These are phyloP conservation scores for Musca domestica DNA, from an alignment of 1,140 invertebrate species.

Conservation along the genomic window DNA sequence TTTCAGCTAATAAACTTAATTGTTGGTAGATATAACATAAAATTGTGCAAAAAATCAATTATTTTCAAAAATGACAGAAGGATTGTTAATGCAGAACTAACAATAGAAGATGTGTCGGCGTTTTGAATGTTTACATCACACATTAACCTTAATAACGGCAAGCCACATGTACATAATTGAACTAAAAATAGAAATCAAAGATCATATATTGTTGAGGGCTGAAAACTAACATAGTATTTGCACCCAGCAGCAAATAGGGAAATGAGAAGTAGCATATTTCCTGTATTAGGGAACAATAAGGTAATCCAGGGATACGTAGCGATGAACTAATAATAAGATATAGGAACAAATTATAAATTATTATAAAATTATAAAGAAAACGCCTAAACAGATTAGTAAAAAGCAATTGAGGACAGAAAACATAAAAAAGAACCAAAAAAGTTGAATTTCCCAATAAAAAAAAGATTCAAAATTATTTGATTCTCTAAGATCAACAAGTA, in stretches of 20 bases:
- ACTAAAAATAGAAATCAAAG: neutral
- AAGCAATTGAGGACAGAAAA: neutral
- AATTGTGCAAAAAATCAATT: no score
- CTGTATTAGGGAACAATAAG: neutral
- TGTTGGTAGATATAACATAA: no score
- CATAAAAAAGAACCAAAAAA: neutral
- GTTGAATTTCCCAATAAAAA: neutral
- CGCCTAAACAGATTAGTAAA: neutral
- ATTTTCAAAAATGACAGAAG: no score
- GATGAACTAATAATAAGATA: neutral
- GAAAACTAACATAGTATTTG: neutral
- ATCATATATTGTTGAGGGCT: neutral
- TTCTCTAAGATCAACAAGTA: no score
- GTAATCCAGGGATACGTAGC: neutral
- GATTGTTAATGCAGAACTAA: no score
- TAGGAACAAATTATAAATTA: neutral
- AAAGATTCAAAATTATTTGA: neutral
- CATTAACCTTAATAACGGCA: no score
- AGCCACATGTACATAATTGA: neutral
- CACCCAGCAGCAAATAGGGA: neutral
- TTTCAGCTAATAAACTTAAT: no score
- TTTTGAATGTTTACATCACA: no score
- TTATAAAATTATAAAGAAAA: no score
- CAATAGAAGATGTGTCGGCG: no score
- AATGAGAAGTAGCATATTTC: neutral